phyloP scores from a whole-genome alignment of 2,797 vertebrate genomes.

The Mastacembelus armatus region DNA sequence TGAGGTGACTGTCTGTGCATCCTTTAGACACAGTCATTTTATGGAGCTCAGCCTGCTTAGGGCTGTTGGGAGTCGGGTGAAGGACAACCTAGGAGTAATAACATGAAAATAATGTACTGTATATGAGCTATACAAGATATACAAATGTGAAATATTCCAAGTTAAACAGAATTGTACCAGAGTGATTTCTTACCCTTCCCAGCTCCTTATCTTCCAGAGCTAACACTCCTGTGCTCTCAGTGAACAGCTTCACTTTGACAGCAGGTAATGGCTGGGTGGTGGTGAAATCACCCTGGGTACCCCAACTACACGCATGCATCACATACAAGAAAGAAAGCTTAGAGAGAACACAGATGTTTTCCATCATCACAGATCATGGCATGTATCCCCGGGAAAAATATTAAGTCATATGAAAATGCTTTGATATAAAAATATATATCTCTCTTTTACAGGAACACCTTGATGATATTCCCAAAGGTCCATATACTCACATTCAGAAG shows the following conservation, averaged over 20 bases:
- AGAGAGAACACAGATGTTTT: too few species aligned
- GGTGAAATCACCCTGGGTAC: constrained; percentile 97
- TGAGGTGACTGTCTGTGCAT: constrained; percentile 94
- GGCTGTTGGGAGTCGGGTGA: constrained; percentile 96
- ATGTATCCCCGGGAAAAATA: too few species aligned
- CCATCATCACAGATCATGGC: too few species aligned
- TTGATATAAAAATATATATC: too few species aligned
- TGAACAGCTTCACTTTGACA: constrained; percentile 98
- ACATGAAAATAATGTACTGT: background rate
- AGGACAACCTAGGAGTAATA: constrained; percentile 89
- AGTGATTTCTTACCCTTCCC: constrained; percentile 86
- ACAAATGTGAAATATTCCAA: background rate
- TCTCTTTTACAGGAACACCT: too few species aligned
- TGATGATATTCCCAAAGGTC: too few species aligned
- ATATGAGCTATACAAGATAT: background rate
- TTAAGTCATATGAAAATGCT: too few species aligned
- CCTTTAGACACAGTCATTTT: constrained; percentile 98
- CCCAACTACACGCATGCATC: constrained; percentile 88
- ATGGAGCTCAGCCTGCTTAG: constrained; percentile 96
- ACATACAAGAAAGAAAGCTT: too few species aligned
- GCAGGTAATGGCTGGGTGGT: constrained; percentile 96
- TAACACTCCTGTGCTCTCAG: constrained; percentile 96
- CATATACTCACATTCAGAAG: too few species aligned
- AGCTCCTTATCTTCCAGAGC: constrained; percentile 98
- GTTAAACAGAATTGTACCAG: too few species aligned